phyloP scores from a whole-genome alignment of 2,888 invertebrate species.

The Stenolophus ochropezus region DNA sequence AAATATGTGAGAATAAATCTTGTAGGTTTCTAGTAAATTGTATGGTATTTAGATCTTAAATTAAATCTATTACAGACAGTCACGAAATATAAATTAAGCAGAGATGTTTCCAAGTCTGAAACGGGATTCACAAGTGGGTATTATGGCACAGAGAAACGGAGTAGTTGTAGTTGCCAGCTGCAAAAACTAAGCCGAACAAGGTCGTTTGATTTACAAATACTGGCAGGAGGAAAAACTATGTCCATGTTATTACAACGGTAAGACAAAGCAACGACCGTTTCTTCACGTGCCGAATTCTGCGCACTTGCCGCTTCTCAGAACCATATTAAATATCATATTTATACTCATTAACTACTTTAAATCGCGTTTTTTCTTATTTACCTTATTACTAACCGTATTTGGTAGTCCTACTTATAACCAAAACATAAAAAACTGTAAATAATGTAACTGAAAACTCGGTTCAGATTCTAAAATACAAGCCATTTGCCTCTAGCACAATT shows the following conservation, averaged over 20 bases:
- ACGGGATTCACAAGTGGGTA: constrained; percentile 45
- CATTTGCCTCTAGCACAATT: too few relatives aligned
- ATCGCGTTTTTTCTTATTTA: neutral
- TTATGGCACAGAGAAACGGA: constrained; percentile 33
- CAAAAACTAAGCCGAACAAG: constrained; percentile 47
- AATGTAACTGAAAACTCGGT: too few relatives aligned
- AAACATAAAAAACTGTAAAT: neutral
- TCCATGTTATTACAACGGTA: constrained; percentile 47
- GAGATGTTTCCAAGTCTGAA: constrained; percentile 40
- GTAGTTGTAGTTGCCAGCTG: constrained; percentile 15
- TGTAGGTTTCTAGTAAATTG: constrained; percentile 45
- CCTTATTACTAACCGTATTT: neutral
- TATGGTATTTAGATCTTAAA: constrained; percentile 57
- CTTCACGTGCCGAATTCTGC: constrained; percentile 27
- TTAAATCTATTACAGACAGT: constrained; percentile 56
- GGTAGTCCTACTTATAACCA: neutral
- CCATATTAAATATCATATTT: neutral
- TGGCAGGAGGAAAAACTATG: constrained; percentile 8
- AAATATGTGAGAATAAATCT: constrained; percentile 59
- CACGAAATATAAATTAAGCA: constrained; percentile 56
- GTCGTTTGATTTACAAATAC: constrained; percentile 49
- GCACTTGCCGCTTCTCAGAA: constrained; percentile 31
- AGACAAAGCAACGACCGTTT: constrained; percentile 47
- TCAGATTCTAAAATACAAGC: too few relatives aligned
- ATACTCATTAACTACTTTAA: neutral